Base-by-base conservation (phyloP, 2,888 invertebrate species). In the Melanotus villosus region DNA sequence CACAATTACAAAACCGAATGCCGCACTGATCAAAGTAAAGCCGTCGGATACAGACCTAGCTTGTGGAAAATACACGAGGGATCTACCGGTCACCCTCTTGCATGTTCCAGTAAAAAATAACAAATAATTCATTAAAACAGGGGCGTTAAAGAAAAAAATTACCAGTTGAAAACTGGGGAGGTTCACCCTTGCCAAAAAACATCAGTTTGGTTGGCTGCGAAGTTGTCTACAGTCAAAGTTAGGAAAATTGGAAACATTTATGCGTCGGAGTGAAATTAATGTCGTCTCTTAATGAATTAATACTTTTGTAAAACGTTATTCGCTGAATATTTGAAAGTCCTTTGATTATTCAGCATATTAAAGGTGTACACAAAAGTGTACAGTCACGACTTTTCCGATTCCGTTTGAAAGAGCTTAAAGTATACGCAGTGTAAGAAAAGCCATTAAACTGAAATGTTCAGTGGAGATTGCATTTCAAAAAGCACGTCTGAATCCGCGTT, bases 1-100 rank as follows among this genome's bases (percentile, higher is more conserved):
- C 63, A 54, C 56, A 68, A 70, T 71, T 75, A 71, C 63, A 65
- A 64, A 65, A 70, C 63, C 63, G 71, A 65, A 67, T 70, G 71
- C 62, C 60, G 68, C 72, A 54, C 72, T 76, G 75, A 76, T 74
- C 74, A 76, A 76, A 76, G 73, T 68, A 52, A 66, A 68, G 69
- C 68, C 73, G 64, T 73, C 72, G 68, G 67, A 68, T 71, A 69
- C 72, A 71, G 63, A 18, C 19, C 32, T 60, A 56, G 36, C 47
- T 60, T 52, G 63, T 57, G 41, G 60, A 70, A 72, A 74, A 70
- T 68, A 68, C 73, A 72, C 65, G 67, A 58, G 75, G 68, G 66
- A 54, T 67, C 30, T 65, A 68, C 60, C 68, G 65, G 65, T 65
- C 73, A 74, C 76, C 76, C 76, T 75, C 73, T 65, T 50, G 23